phyloP scores from a whole-genome alignment of 1,140 invertebrate genomes.

The Homarus americanus region DNA sequence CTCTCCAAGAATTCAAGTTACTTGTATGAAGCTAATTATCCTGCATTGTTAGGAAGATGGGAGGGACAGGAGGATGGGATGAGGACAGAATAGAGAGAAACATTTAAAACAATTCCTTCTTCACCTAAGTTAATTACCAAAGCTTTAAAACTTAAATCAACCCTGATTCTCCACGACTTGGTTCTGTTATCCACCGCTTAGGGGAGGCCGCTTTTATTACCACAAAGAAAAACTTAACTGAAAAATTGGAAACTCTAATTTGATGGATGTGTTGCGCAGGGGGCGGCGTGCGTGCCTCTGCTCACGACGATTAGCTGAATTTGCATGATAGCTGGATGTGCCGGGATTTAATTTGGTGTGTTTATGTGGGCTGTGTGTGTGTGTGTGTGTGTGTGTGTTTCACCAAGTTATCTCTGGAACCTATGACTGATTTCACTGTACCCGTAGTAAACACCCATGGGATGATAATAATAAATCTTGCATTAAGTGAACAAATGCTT shows the following conservation, averaged over 20 bases:
- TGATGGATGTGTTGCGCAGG: constrained; percentile 39
- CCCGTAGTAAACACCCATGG: too few relatives aligned
- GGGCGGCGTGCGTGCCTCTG: constrained; percentile 13
- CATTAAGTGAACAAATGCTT: too few relatives aligned
- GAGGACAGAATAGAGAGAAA: neutral
- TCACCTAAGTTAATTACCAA: constrained; percentile 12
- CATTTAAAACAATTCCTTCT: neutral
- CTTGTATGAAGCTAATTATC: neutral
- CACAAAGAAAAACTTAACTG: constrained; percentile 25
- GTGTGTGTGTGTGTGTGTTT: too few relatives aligned
- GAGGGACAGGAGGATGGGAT: neutral
- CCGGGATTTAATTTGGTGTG: constrained; percentile 36
- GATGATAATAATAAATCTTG: too few relatives aligned
- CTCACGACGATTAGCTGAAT: constrained; percentile 20
- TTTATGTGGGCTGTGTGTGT: neutral
- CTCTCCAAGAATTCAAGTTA: neutral
- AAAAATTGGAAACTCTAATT: constrained; percentile 48
- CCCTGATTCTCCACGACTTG: constrained; percentile 21
- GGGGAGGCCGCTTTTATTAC: constrained; percentile 40
- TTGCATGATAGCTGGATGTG: constrained; percentile 41
- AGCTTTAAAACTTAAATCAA: constrained; percentile 45
- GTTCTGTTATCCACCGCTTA: neutral
- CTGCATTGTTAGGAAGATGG: neutral
- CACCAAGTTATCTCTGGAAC: too few relatives aligned
- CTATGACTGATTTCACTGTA: too few relatives aligned